phyloP scores from a whole-genome alignment of 1,140 invertebrate species.

The Cardiocondyla obscurior region DNA sequence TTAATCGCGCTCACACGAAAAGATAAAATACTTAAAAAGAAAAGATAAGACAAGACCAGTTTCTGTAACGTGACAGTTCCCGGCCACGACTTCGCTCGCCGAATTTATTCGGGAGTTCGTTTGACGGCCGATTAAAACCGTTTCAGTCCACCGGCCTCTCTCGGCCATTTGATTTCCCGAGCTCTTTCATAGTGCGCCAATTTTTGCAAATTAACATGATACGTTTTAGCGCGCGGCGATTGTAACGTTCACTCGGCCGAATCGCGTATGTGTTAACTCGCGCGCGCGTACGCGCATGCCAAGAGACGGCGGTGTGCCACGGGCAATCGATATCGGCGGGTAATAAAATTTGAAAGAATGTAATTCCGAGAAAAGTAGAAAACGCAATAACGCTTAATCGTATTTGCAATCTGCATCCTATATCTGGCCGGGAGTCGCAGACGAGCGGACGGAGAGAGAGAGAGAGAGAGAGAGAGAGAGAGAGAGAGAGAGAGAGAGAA shows the following conservation, averaged over 20 bases:
- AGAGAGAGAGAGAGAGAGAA: too few species aligned
- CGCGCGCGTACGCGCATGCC: constrained; percentile 33
- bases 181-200: constrained; percentile 18
- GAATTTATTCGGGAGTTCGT: background rate
- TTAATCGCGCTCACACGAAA: background rate
- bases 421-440: constrained; percentile 25
- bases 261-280: constrained; percentile 5
- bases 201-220: constrained; percentile 55
- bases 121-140: constrained; percentile 20
- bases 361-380: constrained; percentile 53
- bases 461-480: too few species aligned
- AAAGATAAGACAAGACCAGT: background rate
- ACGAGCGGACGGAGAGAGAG: background rate
- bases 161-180: constrained; percentile 19
- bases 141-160: background rate
- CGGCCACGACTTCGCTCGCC: background rate
- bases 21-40: background rate
- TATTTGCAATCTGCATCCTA: constrained; percentile 52
- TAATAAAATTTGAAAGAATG: constrained; percentile 57
- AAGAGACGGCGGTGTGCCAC: background rate
- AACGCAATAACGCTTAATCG: constrained; percentile 56
- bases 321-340: constrained; percentile 51
- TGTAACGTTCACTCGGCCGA: background rate
- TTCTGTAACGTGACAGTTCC: background rate
- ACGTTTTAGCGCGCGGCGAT: constrained; percentile 27